Evolutionary conservation across 2,888 invertebrate genomes (phyloP), one percentile per base, ranked within the genome.

Genomic region (Morpho deidamia): DNA sequence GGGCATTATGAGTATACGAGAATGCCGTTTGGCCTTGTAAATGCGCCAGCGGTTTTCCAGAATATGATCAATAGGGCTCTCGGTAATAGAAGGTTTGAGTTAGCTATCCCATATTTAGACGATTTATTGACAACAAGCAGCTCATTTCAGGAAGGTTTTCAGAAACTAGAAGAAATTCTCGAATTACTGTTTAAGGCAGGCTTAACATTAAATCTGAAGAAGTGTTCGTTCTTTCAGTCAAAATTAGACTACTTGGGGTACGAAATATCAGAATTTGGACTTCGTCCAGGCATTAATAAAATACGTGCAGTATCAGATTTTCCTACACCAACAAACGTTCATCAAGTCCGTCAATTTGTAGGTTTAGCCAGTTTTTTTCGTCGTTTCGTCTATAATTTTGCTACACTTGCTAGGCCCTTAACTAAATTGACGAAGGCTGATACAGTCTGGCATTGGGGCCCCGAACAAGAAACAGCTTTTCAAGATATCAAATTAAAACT

Each of bases 11-110:
- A 70, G 44, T 71, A 66, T 48, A 68, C 65, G 5, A 56, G 69
- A 4, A 67, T 70, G 67, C 66, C 68, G 1, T 70, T 71, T 55
- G 70, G 68, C 0, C 23, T 70, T n/a, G 60, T 67, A 0, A 70
- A 59, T 35, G 66, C 68, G 0, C 69, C 71, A 0, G 64, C 70
- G 0, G 62, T 66, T 1, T 73, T 69, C 32, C 68, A 69, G 38
- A 33, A 52, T 45, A n/a, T 52, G 1, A 56, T 65, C 5, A 60
- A 63, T 44, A 56, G 44, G 34, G 47, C 62, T 10, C 41, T 64
- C 2, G 14, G 14, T 4, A 14, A 14, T 14, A 43, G 23, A 35
- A 14, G 61, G 8, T 58, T 56, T 39, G 41, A 51, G 5, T 44
- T 41, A 4, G 64, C 58, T 0, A 41, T 59, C 5, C 62, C 62